Base-by-base conservation (phyloP, 2,797 vertebrate species). In the Podarcis siculus region DNA sequence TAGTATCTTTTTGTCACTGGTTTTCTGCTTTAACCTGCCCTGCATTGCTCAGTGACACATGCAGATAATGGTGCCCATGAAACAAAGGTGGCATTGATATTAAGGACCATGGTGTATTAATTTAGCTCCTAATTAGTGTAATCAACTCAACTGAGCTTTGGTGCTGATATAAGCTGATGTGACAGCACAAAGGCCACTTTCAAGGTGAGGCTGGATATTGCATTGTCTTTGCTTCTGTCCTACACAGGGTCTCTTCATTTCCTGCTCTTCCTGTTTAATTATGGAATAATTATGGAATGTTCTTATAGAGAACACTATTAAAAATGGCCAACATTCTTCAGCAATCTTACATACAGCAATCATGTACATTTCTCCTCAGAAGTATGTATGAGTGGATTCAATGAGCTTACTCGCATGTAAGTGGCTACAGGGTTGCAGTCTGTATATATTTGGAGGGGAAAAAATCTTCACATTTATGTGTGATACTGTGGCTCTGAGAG, bases 71-170 rank as follows among this genome's bases (percentile, higher is more conserved):
- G 45, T 77, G 77, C 89, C 69, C 77, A 58, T 86, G 61, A 17
- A 89, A 86, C 92, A 93, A 87, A 93, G 85, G 76, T 92, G 88
- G 90, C 92, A 55, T 7, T 86, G 92, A 93, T 92, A 91, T 0
- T 77, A 0, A 91, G 75, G 90, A 93, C 85, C 89, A 92, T 67
- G 0, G 89, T 93, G 89, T 93, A 92, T 92, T 96, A 94, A 95
- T 95, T 94, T 92, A 92, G 92, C 91, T 94, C 86, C 88, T 96
- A 92, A 92, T 91, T 92, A 93, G 93, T 93, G 87, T 87, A 89
- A 94, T 95, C 93, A 95, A 94, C 92, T 95, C 94, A 96, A 88
- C 89, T 86, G 90, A 90, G 72, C 13, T 92, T 89, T 90, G 78
- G 82, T 93, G 95, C 92, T 93, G 92, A 93, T 91, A 89, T 87